A percentile compares a stretch with the other conserved stretches of the same genome.
Conservation (phyloP, 2,888 invertebrate genomes). For the Melolontha melolontha region DNA sequence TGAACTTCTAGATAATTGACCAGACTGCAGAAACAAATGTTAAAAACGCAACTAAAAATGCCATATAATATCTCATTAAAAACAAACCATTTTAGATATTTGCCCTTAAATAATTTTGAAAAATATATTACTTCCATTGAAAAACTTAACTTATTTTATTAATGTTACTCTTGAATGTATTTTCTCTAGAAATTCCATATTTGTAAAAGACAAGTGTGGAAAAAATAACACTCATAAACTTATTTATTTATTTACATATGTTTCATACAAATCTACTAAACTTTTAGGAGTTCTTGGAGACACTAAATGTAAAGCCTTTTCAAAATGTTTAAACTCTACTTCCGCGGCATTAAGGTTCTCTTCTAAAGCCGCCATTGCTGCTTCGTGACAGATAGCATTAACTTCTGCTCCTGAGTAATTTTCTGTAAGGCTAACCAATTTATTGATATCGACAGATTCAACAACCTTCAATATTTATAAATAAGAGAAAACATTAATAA, state of each 20-base stretch:
- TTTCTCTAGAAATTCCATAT: too few relatives aligned
- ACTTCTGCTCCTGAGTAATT: conserved; percentile 96
- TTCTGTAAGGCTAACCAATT: conserved; percentile 77
- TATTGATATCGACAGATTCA: conserved; percentile 73
- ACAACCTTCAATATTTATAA: conserved; percentile 56
- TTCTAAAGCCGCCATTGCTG: conserved; percentile 87
- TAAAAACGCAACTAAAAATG: too few relatives aligned
- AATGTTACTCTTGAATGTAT: too few relatives aligned
- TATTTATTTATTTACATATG: conserved; percentile 44
- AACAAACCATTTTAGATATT: too few relatives aligned
- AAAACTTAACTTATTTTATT: too few relatives aligned
- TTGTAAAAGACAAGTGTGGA: too few relatives aligned
- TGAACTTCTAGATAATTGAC: too few relatives aligned
- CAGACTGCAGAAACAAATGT: too few relatives aligned
- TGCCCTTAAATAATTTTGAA: too few relatives aligned
- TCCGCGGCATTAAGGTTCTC: conserved; percentile 74
- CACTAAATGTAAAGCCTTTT: conserved; percentile 76
- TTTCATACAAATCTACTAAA: conserved; percentile 76
- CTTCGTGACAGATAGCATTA: conserved; percentile 91
- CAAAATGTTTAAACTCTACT: conserved; percentile 80
- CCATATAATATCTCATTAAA: too few relatives aligned
- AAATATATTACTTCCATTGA: too few relatives aligned
- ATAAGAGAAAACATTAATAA: conserved; percentile 6
- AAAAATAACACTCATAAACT: conserved; percentile 12
- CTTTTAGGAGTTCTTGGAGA: conserved; percentile 81